phyloP scores from a whole-genome alignment of 1,140 invertebrate species.

The Nebria ingens region DNA sequence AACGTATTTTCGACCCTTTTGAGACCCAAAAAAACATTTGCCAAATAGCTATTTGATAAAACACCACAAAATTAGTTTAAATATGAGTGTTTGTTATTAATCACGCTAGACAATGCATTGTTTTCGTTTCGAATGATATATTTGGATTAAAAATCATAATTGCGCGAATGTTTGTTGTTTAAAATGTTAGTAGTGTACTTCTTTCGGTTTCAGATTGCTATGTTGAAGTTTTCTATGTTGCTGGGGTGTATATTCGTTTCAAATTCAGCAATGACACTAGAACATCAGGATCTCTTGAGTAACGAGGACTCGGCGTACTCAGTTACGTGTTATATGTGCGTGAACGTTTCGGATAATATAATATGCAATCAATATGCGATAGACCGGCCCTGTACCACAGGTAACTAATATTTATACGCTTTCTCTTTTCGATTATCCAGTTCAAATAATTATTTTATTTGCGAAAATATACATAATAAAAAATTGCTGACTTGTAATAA shows the following conservation, averaged over 20 bases:
- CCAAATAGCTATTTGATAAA: no score
- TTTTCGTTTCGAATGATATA: no score
- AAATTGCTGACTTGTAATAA: no score
- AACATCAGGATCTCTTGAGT: slow-evolving; percentile 7
- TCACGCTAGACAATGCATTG: no score
- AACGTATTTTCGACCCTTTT: not conserved
- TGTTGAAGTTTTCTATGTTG: slow-evolving; percentile 34
- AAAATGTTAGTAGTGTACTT: no score
- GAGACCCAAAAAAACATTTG: not conserved
- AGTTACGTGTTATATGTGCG: slow-evolving; percentile 55
- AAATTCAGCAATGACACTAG: slow-evolving; percentile 26
- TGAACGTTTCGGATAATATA: slow-evolving; percentile 56
- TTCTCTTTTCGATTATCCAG: no score
- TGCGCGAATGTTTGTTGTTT: no score
- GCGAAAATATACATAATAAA: no score
- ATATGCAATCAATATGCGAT: slow-evolving; percentile 57
- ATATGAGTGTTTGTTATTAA: no score
- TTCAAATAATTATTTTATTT: no score
- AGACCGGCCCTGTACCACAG: slow-evolving; percentile 49
- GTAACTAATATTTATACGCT: slow-evolving; percentile 23
- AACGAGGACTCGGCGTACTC: slow-evolving; percentile 21
- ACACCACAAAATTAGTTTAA: no score
- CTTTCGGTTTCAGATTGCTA: slow-evolving; percentile 30
- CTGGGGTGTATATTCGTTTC: slow-evolving; percentile 34
- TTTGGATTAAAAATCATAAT: no score